Base-by-base conservation (phyloP, 2,888 invertebrate genomes). In the Osmoderma eremita region DNA sequence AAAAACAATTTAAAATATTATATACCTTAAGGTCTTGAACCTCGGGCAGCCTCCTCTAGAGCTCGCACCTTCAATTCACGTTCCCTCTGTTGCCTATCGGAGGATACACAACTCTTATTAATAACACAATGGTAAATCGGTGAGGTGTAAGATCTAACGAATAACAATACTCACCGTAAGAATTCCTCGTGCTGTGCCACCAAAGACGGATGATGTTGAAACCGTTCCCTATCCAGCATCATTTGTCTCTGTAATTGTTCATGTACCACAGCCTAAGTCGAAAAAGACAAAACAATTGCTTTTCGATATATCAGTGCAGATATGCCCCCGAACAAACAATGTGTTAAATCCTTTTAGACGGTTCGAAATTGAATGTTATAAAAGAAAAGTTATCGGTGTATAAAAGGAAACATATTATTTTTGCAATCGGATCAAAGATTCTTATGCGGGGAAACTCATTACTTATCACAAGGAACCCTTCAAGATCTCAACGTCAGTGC, bases 211-310 rank as follows among this genome's bases (percentile, higher is more conserved):
- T 89, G 89, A 49, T 86, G 87, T 65, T 85, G 87, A 78, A 87
- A 88, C 72, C 92, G 86, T 79, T 94, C 94, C 71, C 94, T 86
- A 81, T 94, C 94, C 83, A 94, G 78, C 82, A 94, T 84, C 82
- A 94, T 86, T 79, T 94, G 94, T 73, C 94, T 87, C 82, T 94
- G 93, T 71, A 94, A 83, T 79, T 93, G 93, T 81, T 94, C 94
- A 78, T 94, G 93, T 71, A 93, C 93, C 39, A 90, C 91, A 73
- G 88, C 89, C 81, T 91, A 88, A 75, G 86, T 80, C 67, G 64
- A 67, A 67, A 69, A 66, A 71, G 22, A 41, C 56, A 56, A n/a
- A 67, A 67, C 67, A 58, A 49, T 56, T 54, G 63, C 63, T 41
- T 67, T 58, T 67, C 30, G 67, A 64, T 67, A 64, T 64, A 67